Conservation (phyloP, 2,888 invertebrate genomes). For the Elmis aenea region DNA sequence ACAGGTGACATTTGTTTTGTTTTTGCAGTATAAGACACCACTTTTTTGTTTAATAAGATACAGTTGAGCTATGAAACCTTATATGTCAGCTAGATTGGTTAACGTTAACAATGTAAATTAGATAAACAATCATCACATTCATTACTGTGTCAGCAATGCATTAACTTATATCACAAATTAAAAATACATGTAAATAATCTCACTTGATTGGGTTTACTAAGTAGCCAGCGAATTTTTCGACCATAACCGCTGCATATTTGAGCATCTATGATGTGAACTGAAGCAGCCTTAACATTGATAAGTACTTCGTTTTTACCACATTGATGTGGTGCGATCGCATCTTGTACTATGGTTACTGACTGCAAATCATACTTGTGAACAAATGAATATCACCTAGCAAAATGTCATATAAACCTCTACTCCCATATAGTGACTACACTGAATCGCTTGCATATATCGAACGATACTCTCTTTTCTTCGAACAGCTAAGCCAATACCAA, state of each 20-base stretch:
- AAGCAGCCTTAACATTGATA: constrained; percentile 58
- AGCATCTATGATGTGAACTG: constrained; percentile 55
- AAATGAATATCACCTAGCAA: constrained; percentile 1
- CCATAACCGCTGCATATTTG: constrained; percentile 57
- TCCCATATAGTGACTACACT: constrained; percentile 47
- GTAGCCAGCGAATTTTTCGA: constrained; percentile 33
- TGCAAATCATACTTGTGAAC: constrained; percentile 31
- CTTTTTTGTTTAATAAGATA: too few relatives aligned
- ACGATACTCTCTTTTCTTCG: constrained; percentile 34
- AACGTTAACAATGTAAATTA: not conserved
- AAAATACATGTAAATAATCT: too few relatives aligned
- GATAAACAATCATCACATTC: not conserved
- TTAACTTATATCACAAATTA: too few relatives aligned
- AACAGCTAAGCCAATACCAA: constrained; percentile 41
- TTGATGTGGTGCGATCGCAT: constrained; percentile 50
- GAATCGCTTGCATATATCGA: constrained; percentile 49
- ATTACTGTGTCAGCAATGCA: not conserved
- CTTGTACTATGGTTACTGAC: constrained; percentile 53
- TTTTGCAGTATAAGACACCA: too few relatives aligned
- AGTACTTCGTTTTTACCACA: constrained; percentile 53
- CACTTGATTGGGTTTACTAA: constrained; percentile 35
- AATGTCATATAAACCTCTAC: constrained; percentile 40
- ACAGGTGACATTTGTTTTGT: too few relatives aligned
- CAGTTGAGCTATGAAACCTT: too few relatives aligned
- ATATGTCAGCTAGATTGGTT: too few relatives aligned